phyloP scores from a whole-genome alignment of 2,888 invertebrate genomes.

The Branchipolynoe longqiensis region DNA sequence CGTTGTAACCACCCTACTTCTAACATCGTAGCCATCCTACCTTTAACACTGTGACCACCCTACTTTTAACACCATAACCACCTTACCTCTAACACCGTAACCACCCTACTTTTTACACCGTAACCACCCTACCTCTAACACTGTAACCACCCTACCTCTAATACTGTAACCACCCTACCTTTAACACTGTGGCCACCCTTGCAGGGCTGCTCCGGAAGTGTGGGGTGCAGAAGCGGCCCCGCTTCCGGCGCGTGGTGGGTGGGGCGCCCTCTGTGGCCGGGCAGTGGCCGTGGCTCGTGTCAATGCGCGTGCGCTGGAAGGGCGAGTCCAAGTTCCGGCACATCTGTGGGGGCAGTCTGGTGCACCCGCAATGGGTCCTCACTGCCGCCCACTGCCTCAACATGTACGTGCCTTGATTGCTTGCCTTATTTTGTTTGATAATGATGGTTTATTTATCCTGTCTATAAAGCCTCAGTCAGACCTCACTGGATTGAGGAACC shows the following conservation, averaged over 20 bases:
- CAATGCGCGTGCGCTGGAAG: constrained; percentile 66
- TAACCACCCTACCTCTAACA: no score
- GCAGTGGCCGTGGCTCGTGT: constrained; percentile 75
- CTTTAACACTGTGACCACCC: no score
- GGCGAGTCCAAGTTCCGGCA: constrained; percentile 68
- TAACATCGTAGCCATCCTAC: no score
- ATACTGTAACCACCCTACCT: no score
- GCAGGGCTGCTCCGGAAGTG: constrained; percentile 52
- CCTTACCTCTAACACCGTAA: no score
- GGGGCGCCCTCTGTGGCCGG: constrained; percentile 71
- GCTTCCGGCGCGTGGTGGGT: constrained; percentile 71
- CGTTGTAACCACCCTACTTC: no score
- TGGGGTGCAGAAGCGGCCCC: constrained; percentile 33
- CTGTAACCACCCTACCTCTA: no score
- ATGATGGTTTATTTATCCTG: neutral
- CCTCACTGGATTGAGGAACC: no score
- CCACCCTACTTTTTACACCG: no score
- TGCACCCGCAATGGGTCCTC: constrained; percentile 72
- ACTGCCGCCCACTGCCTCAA: constrained; percentile 74
- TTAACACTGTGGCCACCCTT: no score
- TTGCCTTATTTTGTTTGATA: neutral
- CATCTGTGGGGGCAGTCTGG: constrained; percentile 73
- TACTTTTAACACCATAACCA: no score
- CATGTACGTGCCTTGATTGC: constrained; percentile 31
- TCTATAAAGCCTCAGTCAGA: no score